phyloP scores from a whole-genome alignment of 2,888 invertebrate species.

The Tolmerus cingulatus region DNA sequence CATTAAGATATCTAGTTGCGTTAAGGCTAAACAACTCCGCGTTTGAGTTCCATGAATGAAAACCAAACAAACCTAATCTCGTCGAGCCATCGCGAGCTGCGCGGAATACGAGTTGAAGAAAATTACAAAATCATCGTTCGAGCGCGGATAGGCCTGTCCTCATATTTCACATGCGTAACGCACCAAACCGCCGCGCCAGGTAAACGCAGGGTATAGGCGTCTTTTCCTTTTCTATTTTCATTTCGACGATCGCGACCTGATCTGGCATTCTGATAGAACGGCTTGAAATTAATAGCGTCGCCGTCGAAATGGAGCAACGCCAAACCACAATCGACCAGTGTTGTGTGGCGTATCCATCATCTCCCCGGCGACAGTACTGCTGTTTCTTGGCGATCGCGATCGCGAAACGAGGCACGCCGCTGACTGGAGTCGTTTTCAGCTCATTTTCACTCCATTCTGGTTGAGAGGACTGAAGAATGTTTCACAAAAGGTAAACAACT shows the following conservation, averaged over 20 bases:
- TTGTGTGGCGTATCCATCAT: constrained; percentile 39
- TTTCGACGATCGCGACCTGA: constrained; percentile 12
- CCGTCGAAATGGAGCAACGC: constrained; percentile 36
- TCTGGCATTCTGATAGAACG: constrained; percentile 34
- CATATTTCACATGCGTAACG: constrained; percentile 30
- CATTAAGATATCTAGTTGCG: background rate
- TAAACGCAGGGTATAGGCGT: background rate
- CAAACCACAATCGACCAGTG: constrained; percentile 10
- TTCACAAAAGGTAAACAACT: constrained; percentile 39
- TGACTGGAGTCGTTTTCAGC: constrained; percentile 25
- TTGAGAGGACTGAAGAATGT: constrained; percentile 26
- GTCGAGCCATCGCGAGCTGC: background rate
- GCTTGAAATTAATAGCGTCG: constrained; percentile 37
- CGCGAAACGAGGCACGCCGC: background rate
- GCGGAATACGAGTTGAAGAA: background rate
- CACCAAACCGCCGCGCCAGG: background rate
- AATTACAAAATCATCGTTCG: background rate
- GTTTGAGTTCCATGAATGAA: background rate
- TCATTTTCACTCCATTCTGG: constrained; percentile 39
- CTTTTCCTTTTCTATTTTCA: constrained; percentile 10
- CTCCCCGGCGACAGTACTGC: constrained; percentile 5
- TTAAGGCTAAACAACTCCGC: background rate
- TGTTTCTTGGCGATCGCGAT: background rate
- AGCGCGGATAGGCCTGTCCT: background rate
- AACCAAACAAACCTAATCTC: background rate